Conservation (phyloP, 2,797 vertebrate species). For the Periophthalmus magnuspinnatus region DNA sequence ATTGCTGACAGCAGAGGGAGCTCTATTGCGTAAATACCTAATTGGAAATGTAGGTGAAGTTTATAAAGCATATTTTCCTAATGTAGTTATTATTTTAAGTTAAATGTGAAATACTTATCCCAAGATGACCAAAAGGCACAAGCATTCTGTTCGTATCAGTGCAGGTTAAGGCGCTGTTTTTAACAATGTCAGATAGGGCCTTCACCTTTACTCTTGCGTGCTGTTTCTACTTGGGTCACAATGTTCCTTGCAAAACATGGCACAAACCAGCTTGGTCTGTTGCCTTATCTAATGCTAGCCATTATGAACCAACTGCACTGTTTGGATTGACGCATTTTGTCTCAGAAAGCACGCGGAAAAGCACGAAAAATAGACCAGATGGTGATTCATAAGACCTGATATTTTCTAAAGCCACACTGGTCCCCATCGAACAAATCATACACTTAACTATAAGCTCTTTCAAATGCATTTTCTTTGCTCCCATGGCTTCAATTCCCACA, state of each 20-base stretch:
- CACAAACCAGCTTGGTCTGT: constrained; percentile 21
- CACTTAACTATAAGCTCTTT: constrained; percentile 23
- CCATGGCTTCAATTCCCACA: constrained; percentile 12
- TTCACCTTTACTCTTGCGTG: not conserved
- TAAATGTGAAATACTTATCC: no score
- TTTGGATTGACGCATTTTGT: constrained; percentile 13
- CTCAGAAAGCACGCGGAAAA: constrained; percentile 6
- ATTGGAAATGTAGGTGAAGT: no score
- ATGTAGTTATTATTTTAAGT: no score
- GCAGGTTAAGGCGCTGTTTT: not conserved
- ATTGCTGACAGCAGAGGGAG: no score
- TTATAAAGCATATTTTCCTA: no score
- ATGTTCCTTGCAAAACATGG: constrained; percentile 25
- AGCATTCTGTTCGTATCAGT: not conserved
- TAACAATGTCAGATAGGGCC: not conserved
- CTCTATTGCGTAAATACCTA: no score
- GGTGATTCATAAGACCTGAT: constrained; percentile 14
- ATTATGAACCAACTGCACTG: constrained; percentile 14
- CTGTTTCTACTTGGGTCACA: constrained; percentile 12
- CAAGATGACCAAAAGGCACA: no score
- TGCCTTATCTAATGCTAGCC: constrained; percentile 6
- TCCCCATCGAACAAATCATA: constrained; percentile 42
- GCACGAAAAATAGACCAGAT: constrained; percentile 21
- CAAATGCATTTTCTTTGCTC: constrained; percentile 12
- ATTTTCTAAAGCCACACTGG: constrained; percentile 31